Evolutionary conservation across 2,113 vertebrate species (phyloP).

Genomic region (Sinocyclocheilus grahami): DNA sequence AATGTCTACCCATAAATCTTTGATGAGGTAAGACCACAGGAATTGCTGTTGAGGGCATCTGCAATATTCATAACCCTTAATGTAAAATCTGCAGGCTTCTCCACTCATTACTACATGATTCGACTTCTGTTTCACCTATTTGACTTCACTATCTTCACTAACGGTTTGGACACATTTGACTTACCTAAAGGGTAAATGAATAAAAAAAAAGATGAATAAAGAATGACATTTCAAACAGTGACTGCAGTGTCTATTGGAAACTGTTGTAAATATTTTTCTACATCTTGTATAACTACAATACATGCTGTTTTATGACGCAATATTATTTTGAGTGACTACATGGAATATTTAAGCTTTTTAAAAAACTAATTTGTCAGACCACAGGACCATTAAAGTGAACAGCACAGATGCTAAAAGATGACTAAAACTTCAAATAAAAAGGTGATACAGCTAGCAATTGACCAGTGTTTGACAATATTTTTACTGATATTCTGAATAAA

Average conservation of each 20-base stretch:
- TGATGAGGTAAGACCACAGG: slow-evolving; percentile 14
- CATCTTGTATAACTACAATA: neutral
- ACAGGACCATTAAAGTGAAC: neutral
- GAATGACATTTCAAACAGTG: neutral
- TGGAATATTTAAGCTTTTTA: neutral
- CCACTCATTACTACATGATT: neutral
- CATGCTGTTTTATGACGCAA: neutral
- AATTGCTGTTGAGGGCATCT: slow-evolving; percentile 25
- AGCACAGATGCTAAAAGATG: neutral
- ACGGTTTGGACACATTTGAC: neutral
- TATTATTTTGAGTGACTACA: neutral
- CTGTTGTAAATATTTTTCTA: neutral
- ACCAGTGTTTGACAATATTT: neutral
- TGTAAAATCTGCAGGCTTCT: slow-evolving; percentile 14
- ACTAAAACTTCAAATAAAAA: neutral
- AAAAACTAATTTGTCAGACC: neutral
- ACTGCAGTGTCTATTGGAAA: neutral
- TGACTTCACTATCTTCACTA: neutral
- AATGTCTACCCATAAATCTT: slow-evolving; percentile 19
- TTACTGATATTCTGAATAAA: neutral
- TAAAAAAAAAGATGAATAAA: neutral
- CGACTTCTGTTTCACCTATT: slow-evolving; percentile 4
- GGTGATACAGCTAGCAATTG: neutral
- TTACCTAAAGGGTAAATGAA: neutral
- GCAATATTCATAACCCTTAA: slow-evolving; percentile 33